Base-by-base conservation (phyloP, 2,113 vertebrate species). In the Neolamprologus cancellatus region DNA sequence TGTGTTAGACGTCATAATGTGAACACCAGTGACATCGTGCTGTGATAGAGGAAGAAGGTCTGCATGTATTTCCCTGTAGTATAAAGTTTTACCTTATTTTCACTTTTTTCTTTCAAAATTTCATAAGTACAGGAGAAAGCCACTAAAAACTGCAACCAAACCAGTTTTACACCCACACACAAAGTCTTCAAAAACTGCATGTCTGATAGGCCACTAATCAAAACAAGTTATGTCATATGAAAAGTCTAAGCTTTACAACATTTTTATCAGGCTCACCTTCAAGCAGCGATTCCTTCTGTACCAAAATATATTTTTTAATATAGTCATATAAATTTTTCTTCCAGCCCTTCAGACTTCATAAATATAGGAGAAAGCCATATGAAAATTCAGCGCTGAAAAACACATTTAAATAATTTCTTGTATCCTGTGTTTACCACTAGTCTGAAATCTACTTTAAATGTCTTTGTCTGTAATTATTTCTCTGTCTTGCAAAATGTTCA, bases 1-100 rank as follows among this genome's bases (percentile, higher is more conserved):
- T 34, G 7, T 53, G 28, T 78, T 13, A 52, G 17, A 34, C 0
- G 3, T 50, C 11, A 13, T 0, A 39, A 64, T 41, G 0, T 9
- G 64, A 0, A 41, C 34, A 69, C 12, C 36, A 69, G 1, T 66
- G 34, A 14, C 18, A 13, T 34, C 1, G 18, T 78, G 71, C 71
- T 76, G 44, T n/a, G 71, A 76, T 30, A 48, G 13, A 44, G 36
- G 36, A 41, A 2, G 7, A 69, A 69, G 36, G n/a, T 69, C 13
- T 41, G n/a, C 9, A 69, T 69, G 36, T 6, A 41, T 15, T 69
- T 69, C 64, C 34, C 34, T 41, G 3, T 39, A 69, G 7, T 39
- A 66, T 39, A 57, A 57, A 57, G 25, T 59, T 0, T 59, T 61
- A 61, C 5, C 28, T 61, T 61, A 61, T 61, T 61, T 61, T 11